Base-by-base conservation (phyloP, 2,888 invertebrate genomes). In the Aleiodes leptofemur region DNA sequence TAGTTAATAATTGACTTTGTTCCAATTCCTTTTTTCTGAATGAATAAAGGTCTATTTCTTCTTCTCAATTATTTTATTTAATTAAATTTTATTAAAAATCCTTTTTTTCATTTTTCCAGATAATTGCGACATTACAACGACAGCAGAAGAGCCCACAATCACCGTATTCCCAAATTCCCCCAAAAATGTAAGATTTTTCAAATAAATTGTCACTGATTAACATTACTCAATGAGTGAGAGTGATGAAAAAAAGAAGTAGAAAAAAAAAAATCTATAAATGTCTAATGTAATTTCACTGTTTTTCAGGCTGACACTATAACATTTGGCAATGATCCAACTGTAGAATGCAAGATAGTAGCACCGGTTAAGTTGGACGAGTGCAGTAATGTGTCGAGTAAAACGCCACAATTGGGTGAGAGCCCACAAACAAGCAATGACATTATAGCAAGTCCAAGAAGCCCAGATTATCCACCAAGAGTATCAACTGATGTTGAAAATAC, bases 401-500 rank as follows among this genome's bases (percentile, higher is more conserved):
- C 83, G n/a, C 88, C 88, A 0, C 85, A 84, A 70, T 73, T 88
- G 9, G 88, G 86, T 1, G 87, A 88, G 68, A 88, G 88, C 66
- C 86, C 87, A 0, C 85, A 86, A 57, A 85, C 81, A 56, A 81
- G 78, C 72, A 86, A 86, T 3, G 83, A 86, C 59, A 82, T 85
- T 50, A 79, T 85, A n/a, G 82, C 79, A 13, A 88, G 89, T 77
- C 88, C 89, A n/a, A 82, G 85, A 73, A 88, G 89, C 78, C 88
- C 88, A 7, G 89, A 89, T 72, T 89, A 87, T 79, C 89, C 88
- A 9, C 87, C 88, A 1, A 77, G 83, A 73, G 87, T 87, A 23
- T 84, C 88, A 2, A 78, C 79, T 14, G 85, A 85, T 56, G 86
- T 84, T 3, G 81, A 83, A 8, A 85, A 84, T 79, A 84, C 84